A percentile compares a stretch with the other conserved stretches of the same genome.
phyloP scores from a whole-genome alignment of 2,797 vertebrate genomes.

The Gymnodraco acuticeps region DNA sequence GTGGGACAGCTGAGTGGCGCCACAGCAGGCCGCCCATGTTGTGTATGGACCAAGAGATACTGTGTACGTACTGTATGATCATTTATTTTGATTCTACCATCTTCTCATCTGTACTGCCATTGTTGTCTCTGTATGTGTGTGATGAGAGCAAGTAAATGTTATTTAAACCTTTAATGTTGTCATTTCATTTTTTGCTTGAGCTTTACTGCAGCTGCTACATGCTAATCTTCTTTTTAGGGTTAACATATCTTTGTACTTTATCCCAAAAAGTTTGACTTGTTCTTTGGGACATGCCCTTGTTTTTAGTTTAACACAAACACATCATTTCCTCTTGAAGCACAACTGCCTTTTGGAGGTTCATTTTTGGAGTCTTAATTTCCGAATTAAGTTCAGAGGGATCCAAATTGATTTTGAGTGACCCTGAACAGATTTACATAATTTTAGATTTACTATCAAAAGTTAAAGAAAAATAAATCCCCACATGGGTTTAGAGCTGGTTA shows the following conservation, averaged over 20 bases:
- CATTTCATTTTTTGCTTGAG: not conserved
- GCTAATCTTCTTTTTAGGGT: not conserved
- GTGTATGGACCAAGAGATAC: slow-evolving; percentile 74
- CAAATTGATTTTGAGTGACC: not conserved
- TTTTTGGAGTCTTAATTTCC: not conserved
- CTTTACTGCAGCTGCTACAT: too few species aligned
- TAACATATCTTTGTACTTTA: not conserved
- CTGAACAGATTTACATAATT: slow-evolving; percentile 1
- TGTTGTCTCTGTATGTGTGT: slow-evolving; percentile 75
- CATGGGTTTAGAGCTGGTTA: not conserved
- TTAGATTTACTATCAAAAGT: not conserved
- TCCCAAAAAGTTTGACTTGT: not conserved
- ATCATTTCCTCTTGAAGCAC: not conserved
- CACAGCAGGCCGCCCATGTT: slow-evolving; percentile 71
- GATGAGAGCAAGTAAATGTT: slow-evolving; percentile 87
- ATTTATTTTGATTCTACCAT: slow-evolving; percentile 55
- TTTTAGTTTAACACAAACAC: not conserved
- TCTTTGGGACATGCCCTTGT: not conserved
- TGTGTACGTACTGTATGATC: slow-evolving; percentile 61
- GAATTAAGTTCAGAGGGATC: slow-evolving; percentile 3
- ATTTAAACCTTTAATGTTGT: slow-evolving; percentile 80
- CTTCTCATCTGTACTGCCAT: slow-evolving; percentile 77
- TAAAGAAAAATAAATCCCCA: not conserved
- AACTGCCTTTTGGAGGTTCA: not conserved
- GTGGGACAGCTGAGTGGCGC: slow-evolving; percentile 63